Conservation (phyloP, 1,140 invertebrate genomes). For the Saccostrea cuccullata region DNA sequence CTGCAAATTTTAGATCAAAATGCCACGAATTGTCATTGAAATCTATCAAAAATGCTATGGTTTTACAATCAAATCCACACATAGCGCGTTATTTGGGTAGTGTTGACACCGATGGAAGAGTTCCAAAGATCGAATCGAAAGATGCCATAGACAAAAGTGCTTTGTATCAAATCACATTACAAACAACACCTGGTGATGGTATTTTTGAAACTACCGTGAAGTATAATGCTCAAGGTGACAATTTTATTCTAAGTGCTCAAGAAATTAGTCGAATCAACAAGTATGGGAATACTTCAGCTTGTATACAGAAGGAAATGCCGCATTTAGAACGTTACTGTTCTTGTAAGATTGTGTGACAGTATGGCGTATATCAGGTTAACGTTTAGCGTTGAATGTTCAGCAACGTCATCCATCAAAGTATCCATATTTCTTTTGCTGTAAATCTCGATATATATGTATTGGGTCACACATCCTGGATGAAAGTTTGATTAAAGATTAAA, state of each 20-base stretch:
- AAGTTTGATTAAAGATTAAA: too few species aligned
- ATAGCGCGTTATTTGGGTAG: constrained; percentile 87
- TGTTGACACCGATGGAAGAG: constrained; percentile 90
- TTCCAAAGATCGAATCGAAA: constrained; percentile 86
- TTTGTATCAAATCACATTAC: constrained; percentile 82
- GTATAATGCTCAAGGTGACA: constrained; percentile 82
- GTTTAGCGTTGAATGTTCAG: too few species aligned
- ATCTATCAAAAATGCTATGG: constrained; percentile 80
- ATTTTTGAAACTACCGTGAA: constrained; percentile 87
- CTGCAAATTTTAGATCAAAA: constrained; percentile 81
- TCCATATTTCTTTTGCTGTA: too few species aligned
- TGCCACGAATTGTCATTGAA: constrained; percentile 53
- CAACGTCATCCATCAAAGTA: too few species aligned
- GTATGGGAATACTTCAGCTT: constrained; percentile 88
- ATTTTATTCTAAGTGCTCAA: constrained; percentile 84
- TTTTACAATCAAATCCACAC: constrained; percentile 83
- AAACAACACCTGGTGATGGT: constrained; percentile 86
- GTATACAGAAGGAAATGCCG: constrained; percentile 81
- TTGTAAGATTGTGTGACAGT: background rate
- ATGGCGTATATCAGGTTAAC: too few species aligned
- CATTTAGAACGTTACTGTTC: constrained; percentile 71
- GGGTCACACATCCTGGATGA: too few species aligned
- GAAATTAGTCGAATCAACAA: constrained; percentile 93
- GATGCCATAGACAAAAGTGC: constrained; percentile 68
- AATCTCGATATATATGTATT: too few species aligned